Base-by-base conservation (phyloP, 2,797 vertebrate genomes). In the Masticophis lateralis region DNA sequence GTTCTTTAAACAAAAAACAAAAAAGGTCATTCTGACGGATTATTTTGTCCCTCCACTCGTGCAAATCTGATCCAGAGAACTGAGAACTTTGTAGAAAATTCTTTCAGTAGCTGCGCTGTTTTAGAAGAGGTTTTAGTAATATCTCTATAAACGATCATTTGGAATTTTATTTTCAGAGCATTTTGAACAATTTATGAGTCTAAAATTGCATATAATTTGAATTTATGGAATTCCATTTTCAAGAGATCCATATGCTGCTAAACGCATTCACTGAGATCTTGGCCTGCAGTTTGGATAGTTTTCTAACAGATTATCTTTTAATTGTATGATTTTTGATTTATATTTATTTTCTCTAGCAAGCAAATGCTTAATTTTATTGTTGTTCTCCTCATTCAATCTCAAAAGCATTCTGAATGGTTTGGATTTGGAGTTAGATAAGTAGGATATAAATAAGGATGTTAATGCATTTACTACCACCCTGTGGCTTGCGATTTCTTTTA, bases 281-380 rank as follows among this genome's bases (percentile, higher is more conserved):
- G 63, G 59, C n/a, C 47, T 63, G 20, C 11, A 79, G 37, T 47
- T n/a, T 79, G 63, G 55, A 79, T 51, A 59, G 16, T 92, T 69
- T 88, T 87, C 61, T 60, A 63, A 61, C 10, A 63, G 57, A 12
- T 91, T 25, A 37, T 1, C 27, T 43, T 79, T 28, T 28, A 92
- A 59, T 59, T 51, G 27, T 79, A 92, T n/a, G n/a, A 51, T 66
- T 87, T 91, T 66, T 59, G 83, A 56, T 92, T 79, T 92, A 18
- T 88, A 59, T 79, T 92, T 37, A 53, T 89, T 87, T 87, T 91
- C 25, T 87, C 83, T 27, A 1, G 7, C n/a, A n/a, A 22, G 43
- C 9, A n/a, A 51, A 22, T 51, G 5, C 28, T 53, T 88, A 47
- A 59, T 59, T 88, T 47, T 69, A 22, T 57, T 43, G n/a, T 74